Conservation (phyloP, 1,140 invertebrate genomes). For the Dendroctonus ponderosae region DNA sequence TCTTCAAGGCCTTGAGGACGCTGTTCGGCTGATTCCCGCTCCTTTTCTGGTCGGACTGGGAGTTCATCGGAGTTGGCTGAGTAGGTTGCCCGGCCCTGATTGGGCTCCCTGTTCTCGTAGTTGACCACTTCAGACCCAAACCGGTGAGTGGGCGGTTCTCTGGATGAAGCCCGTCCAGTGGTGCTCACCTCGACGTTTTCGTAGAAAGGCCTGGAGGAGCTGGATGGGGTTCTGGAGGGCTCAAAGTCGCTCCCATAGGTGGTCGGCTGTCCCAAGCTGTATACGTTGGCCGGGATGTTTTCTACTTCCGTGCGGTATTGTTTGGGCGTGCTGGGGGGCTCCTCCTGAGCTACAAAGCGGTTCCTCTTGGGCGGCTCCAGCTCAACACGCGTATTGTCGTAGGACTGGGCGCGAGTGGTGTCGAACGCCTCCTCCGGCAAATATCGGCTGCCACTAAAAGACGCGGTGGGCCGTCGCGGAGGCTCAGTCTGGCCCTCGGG, state of each 20-base stretch:
- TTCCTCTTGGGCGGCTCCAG: conserved; percentile 1
- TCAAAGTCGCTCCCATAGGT: neutral
- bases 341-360: too few species aligned
- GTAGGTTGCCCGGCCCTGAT: neutral
- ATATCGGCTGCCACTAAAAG: conserved; percentile 13
- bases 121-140: conserved; percentile 17
- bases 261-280: conserved; percentile 20
- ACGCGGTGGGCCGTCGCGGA: conserved; percentile 8
- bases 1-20: neutral
- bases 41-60: neutral
- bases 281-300: conserved; percentile 36
- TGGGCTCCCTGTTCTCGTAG: conserved; percentile 25
- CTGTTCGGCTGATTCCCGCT: too few species aligned
- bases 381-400: neutral
- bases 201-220: neutral
- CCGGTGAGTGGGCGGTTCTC: conserved; percentile 1
- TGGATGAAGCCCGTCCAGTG: neutral
- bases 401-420: neutral
- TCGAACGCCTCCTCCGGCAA: conserved; percentile 18
- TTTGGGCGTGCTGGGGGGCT: too few species aligned
- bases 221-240: neutral
- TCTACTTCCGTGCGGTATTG: conserved; percentile 21
- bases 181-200: neutral
- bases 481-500: conserved; percentile 8
- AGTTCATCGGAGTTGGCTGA: neutral